Base-by-base conservation (phyloP, 1,140 invertebrate species). In the Zaprionus nigranus region DNA sequence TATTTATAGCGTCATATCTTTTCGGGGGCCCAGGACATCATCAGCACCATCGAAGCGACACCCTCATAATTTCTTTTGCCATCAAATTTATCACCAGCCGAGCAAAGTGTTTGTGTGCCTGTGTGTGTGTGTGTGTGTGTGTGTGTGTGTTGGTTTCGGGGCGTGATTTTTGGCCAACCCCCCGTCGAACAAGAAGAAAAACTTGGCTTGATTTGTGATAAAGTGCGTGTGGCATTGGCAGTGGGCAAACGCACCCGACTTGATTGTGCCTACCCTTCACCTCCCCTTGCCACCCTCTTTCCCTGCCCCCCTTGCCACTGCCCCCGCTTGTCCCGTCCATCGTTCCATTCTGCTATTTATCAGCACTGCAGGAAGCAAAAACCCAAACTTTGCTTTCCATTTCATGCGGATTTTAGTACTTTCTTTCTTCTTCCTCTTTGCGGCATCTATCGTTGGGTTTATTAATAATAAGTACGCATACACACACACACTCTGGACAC, bases 151-250 rank as follows among this genome's bases (percentile, higher is more conserved):
- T 15, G 38, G 56, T 72, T 28, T 61, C 20, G 53, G 57, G 80
- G 85, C 86, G 85, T 88, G 85, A 88, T 82, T 87, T 74, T 75
- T 72, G 82, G 73, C 56, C 65, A 28, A 53, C 15, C 57, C 71
- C 28, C 43, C 38, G 38, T 13, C 20, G 46, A 51, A 36, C n/a
- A 60, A 61, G 20, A 46, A 46, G 28, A 67, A 82, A 77, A 88
- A 88, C 67, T 81, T 90, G 76, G 76, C 85, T 90, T 85, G 86
- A 90, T 90, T 90, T 90, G 81, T 82, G 85, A 82, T 88, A 88
- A 90, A 88, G 81, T 84, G 84, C 78, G 84, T 88, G 74, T 75
- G 83, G 84, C 83, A 86, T 82, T 80, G 83, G 69, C 69, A 79
- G 54, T 63, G 34, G 59, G 65, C 49, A 78, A 54, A 43, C 28